These are phyloP conservation scores for Polia nebulosa DNA, from an alignment of 2,888 invertebrate genomes.

Conservation along the genomic window DNA sequence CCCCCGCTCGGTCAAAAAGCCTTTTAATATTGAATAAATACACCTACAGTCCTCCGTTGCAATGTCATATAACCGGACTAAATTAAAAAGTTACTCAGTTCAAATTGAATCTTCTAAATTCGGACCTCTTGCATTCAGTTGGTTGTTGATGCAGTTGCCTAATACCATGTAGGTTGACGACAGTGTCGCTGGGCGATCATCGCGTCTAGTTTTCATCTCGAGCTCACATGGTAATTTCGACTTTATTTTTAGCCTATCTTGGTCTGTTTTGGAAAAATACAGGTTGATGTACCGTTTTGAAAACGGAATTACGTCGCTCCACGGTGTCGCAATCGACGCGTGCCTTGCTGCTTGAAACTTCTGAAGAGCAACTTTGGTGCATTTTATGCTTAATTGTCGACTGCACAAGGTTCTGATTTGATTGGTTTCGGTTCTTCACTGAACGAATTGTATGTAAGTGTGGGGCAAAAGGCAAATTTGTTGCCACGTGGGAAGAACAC, in stretches of 20 bases:
- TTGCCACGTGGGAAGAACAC: conserved; percentile 78
- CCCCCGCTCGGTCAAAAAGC: conserved; percentile 81
- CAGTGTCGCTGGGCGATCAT: conserved; percentile 77
- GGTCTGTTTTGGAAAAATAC: conserved; percentile 58
- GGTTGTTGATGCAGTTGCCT: conserved; percentile 81
- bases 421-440: conserved; percentile 43
- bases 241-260: conserved; percentile 60
- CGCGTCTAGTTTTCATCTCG: conserved; percentile 71
- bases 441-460: conserved; percentile 68
- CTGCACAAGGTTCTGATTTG: conserved; percentile 60
- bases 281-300: conserved; percentile 74
- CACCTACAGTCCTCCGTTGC: conserved; percentile 80
- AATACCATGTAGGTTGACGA: conserved; percentile 85
- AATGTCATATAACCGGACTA: conserved; percentile 74
- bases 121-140: conserved; percentile 68
- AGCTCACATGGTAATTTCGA: conserved; percentile 60
- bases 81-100: conserved; percentile 56
- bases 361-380: conserved; percentile 45
- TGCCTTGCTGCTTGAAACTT: conserved; percentile 76
- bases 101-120: conserved; percentile 43
- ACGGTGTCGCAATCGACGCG: conserved; percentile 86
- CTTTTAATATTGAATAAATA: conserved; percentile 84
- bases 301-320: conserved; percentile 73
- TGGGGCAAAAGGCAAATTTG: conserved; percentile 55
- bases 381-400: conserved; percentile 70